phyloP scores from a whole-genome alignment of 2,888 invertebrate genomes.

The Andricus curvator region DNA sequence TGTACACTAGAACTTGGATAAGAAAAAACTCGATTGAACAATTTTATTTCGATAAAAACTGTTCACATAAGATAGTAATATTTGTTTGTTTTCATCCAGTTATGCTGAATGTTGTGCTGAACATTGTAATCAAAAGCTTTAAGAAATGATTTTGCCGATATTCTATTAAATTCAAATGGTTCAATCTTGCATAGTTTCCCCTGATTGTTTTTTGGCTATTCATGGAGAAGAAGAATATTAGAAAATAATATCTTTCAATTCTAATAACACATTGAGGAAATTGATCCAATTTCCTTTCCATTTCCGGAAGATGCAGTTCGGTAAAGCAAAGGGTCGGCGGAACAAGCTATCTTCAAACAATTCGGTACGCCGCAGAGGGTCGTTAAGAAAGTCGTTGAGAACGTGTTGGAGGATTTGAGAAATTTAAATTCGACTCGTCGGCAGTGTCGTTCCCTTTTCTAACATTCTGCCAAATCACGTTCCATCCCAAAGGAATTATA shows the following conservation, averaged over 20 bases:
- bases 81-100: no score
- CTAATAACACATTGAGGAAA: not conserved
- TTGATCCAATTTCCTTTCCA: not conserved
- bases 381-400: constrained; percentile 3
- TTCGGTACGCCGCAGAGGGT: not conserved
- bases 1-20: no score
- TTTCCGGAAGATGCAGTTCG: not conserved
- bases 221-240: not conserved
- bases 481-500: constrained; percentile 57
- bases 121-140: no score
- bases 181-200: no score
- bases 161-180: no score
- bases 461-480: constrained; percentile 37
- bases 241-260: not conserved
- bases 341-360: not conserved
- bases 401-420: constrained; percentile 47
- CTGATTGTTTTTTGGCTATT: not conserved
- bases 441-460: constrained; percentile 27
- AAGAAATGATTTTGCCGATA: no score
- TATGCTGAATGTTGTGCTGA: no score
- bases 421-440: constrained; percentile 55
- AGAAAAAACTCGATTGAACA: no score
- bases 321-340: not conserved
- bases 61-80: no score
- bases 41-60: no score